These are phyloP conservation scores for Melitaea cinxia DNA, from an alignment of 1,140 invertebrate species.

Conservation along the genomic window DNA sequence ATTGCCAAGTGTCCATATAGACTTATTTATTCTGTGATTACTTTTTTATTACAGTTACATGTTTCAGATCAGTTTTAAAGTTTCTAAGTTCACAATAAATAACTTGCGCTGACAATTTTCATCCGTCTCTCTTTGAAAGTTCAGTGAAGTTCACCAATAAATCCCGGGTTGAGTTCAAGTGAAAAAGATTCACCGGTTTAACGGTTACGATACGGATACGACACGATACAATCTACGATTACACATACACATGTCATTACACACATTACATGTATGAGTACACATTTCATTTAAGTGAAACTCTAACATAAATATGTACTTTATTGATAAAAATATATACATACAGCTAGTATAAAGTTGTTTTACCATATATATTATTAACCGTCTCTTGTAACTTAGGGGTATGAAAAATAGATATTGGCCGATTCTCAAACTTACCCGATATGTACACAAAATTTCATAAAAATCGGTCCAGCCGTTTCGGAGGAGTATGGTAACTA, in stretches of 20 bases:
- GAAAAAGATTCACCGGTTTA: constrained; percentile 51
- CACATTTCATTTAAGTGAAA: too few species aligned
- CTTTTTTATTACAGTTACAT: constrained; percentile 7
- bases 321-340: too few species aligned
- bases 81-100: constrained; percentile 49
- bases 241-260: neutral
- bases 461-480: too few species aligned
- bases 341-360: too few species aligned
- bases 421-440: too few species aligned
- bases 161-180: constrained; percentile 60
- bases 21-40: constrained; percentile 3
- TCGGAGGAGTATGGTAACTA: too few species aligned
- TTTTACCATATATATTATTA: too few species aligned
- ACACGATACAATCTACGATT: constrained; percentile 10
- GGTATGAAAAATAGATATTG: too few species aligned
- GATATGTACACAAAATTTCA: too few species aligned
- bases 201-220: neutral
- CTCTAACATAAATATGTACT: too few species aligned
- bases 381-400: too few species aligned
- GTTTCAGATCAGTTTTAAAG: constrained; percentile 8
- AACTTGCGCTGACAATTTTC: constrained; percentile 59
- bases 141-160: constrained; percentile 62
- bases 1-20: neutral
- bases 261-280: too few species aligned
- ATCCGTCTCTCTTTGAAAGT: constrained; percentile 48